Conservation (phyloP, 2,797 vertebrate genomes). For the Carcharodon carcharias region DNA sequence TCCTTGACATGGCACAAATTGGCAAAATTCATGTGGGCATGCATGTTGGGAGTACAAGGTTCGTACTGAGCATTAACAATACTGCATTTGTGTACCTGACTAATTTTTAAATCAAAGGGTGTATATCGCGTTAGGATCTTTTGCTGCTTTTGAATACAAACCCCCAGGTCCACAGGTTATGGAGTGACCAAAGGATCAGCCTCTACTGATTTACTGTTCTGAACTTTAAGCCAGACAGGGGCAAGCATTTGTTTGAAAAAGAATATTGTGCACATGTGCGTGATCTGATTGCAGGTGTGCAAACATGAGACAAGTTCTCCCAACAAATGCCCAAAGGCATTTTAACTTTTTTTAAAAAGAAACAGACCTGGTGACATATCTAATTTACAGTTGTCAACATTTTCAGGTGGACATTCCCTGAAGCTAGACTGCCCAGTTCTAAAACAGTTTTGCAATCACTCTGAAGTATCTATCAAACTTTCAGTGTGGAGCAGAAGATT, state of each 20-base stretch:
- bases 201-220: background rate
- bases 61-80: background rate
- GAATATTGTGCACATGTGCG: background rate
- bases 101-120: background rate
- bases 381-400: background rate
- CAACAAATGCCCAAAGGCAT: background rate
- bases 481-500: background rate
- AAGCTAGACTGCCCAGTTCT: background rate
- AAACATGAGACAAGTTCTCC: background rate
- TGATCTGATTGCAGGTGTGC: background rate
- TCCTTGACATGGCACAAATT: background rate
- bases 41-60: background rate
- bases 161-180: no score
- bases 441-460: background rate
- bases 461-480: background rate
- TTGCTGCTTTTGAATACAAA: background rate
- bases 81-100: background rate
- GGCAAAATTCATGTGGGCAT: background rate
- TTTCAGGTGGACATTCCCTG: background rate
- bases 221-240: background rate
- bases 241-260: background rate
- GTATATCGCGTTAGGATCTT: background rate
- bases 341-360: background rate
- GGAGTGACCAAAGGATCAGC: background rate
- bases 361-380: background rate